These are phyloP conservation scores for Tuta absoluta DNA, from an alignment of 2,888 invertebrate genomes.

Conservation along the genomic window DNA sequence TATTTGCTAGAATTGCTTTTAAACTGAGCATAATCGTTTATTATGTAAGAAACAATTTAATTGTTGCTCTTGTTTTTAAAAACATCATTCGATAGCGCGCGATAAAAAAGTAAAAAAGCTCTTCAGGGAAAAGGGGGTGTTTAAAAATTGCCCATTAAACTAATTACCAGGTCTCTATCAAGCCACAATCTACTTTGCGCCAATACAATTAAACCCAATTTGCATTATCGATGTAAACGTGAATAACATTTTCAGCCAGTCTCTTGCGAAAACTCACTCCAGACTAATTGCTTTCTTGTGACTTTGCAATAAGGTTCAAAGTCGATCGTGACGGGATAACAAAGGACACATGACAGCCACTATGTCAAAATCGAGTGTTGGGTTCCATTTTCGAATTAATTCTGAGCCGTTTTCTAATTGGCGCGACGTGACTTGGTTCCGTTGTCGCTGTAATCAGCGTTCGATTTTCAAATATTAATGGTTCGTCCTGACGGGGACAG, in stretches of 20 bases:
- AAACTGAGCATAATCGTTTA: background rate
- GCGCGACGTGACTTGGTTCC: slow-evolving; percentile 73
- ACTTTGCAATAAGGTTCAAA: slow-evolving; percentile 31
- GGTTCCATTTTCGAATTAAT: slow-evolving; percentile 77
- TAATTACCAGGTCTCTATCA: slow-evolving; percentile 46
- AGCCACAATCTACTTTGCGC: slow-evolving; percentile 38
- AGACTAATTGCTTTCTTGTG: slow-evolving; percentile 24
- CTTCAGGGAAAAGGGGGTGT: background rate
- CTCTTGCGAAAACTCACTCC: slow-evolving; percentile 39
- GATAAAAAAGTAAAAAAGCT: background rate
- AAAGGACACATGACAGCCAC: slow-evolving; percentile 52
- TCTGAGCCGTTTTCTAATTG: slow-evolving; percentile 77
- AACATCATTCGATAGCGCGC: slow-evolving; percentile 2
- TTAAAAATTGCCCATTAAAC: slow-evolving; percentile 40
- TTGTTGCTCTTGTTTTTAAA: background rate
- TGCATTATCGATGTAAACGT: slow-evolving; percentile 40
- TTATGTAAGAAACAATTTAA: background rate
- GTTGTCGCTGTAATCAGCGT: slow-evolving; percentile 50
- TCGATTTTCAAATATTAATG: slow-evolving; percentile 25
- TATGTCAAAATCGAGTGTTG: slow-evolving; percentile 78
- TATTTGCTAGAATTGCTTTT: slow-evolving; percentile 18
- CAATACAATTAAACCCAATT: slow-evolving; percentile 39
- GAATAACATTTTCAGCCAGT: slow-evolving; percentile 51
- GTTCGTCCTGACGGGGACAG: slow-evolving; percentile 6
- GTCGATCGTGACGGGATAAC: slow-evolving; percentile 17